Evolutionary conservation across 1,140 invertebrate genomes (phyloP).

Genomic region (Macrostomum lignano): DNA sequence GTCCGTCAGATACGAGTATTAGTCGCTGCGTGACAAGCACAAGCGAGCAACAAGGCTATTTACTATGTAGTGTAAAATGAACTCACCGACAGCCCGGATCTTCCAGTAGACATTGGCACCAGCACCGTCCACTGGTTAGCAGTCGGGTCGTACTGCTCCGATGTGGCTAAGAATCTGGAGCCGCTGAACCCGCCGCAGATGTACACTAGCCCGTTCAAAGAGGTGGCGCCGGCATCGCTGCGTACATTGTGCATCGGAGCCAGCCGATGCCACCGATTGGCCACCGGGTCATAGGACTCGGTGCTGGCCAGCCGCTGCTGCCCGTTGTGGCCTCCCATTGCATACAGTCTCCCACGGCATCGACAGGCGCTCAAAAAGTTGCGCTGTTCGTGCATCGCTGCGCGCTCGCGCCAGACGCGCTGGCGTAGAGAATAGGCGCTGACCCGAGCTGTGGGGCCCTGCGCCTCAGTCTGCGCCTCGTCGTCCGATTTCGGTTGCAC

Average conservation of each 20-base stretch:
- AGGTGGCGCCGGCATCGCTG: conserved; percentile 44
- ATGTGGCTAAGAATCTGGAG: conserved; percentile 49
- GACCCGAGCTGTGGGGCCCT: conserved; percentile 4
- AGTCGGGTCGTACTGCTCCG: conserved; percentile 51
- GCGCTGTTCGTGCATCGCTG: conserved; percentile 7
- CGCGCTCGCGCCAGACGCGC: conserved; percentile 7
- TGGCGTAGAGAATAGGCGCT: conserved; percentile 5
- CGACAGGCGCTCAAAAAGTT: conserved; percentile 36
- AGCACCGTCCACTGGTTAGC: conserved; percentile 57
- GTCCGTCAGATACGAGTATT: no score
- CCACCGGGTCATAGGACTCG: conserved; percentile 10
- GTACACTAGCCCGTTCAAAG: conserved; percentile 29
- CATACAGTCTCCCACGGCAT: conserved; percentile 44
- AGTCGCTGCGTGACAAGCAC: no score
- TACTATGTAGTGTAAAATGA: no score
- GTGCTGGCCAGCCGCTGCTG: neutral
- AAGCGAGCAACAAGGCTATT: no score
- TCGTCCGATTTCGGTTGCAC: no score
- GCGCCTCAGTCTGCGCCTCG: no score
- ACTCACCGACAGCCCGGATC: no score
- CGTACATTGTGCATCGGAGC: conserved; percentile 30
- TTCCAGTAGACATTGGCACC: conserved; percentile 41
- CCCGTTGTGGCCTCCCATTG: conserved; percentile 30
- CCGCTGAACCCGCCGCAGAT: conserved; percentile 57
- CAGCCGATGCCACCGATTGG: conserved; percentile 38